These are phyloP conservation scores for Cheilosia impressa DNA, from an alignment of 2,888 invertebrate species.

Conservation along the genomic window DNA sequence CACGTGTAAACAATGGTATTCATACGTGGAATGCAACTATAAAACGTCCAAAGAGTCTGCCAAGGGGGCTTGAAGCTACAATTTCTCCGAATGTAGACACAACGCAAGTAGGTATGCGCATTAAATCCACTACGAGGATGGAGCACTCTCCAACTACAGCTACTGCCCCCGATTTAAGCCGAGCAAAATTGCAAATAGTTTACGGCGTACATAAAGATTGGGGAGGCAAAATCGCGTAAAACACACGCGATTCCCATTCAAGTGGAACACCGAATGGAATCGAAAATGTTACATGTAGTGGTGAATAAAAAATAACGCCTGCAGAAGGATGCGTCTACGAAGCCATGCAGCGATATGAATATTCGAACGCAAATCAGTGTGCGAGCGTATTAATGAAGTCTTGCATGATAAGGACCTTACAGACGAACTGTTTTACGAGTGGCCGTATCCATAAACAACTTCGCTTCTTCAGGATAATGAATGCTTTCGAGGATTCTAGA, in stretches of 20 bases:
- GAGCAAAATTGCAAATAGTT: conserved; percentile 54
- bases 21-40: conserved; percentile 36
- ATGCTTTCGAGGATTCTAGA: too few relatives aligned
- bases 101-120: conserved; percentile 17
- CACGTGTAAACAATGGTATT: conserved; percentile 53
- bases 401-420: not conserved
- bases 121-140: conserved; percentile 28
- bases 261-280: conserved; percentile 33
- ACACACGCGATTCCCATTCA: conserved; percentile 23
- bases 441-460: not conserved
- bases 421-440: not conserved
- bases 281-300: conserved; percentile 4
- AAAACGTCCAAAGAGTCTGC: conserved; percentile 28
- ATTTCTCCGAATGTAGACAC: conserved; percentile 43
- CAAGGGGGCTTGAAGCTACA: conserved; percentile 39
- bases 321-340: not conserved
- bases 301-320: conserved; percentile 6
- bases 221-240: conserved; percentile 34
- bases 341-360: not conserved
- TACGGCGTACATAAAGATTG: conserved; percentile 52
- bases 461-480: too few relatives aligned
- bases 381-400: not conserved
- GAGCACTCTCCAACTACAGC: not conserved
- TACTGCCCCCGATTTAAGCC: conserved; percentile 34
- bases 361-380: not conserved